Base-by-base conservation (phyloP, 92 coral and sea anemone genomes). In the Parazoanthus swiftii region DNA sequence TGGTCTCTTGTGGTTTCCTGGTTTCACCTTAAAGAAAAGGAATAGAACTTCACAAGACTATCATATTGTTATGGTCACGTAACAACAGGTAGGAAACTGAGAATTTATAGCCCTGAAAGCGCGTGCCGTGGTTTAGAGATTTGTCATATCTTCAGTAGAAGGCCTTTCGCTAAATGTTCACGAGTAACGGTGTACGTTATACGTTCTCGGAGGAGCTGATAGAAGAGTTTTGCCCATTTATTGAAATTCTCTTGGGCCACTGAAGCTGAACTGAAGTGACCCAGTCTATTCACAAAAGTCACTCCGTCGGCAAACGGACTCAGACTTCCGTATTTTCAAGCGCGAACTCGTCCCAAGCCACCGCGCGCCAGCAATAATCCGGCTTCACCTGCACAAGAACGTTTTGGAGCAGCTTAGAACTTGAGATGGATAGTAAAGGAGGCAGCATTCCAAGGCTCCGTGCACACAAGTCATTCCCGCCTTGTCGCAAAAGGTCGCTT, bases 391-490 rank as follows among this genome's bases (percentile, higher is more conserved):
- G 26, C 7, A 83, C 54, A 25, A 14, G 8, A 71, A 43, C 18
- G 70, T 48, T 84, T 44, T 5, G 43, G 58, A 84, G 56, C n/a
- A 74, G 77, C 20, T 25, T 25, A 21, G 59, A 42, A 42, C 11
- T 59, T 29, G 76, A 26, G 67, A 84, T 84, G 87, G 68, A 42
- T 10, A 14, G 37, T 37, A 72, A 54, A 84, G 78, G 14, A 14
- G 18, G 2, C n/a, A 20, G 35, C 38, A 44, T 18, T 71, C 87
- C 79, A 50, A 74, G 68, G 29, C 77, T 84, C 29, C 79, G 87
- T 46, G 65, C 77, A 35, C 78, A 84, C 79, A 70, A 84, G 6
- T 84, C 87, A 29, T 84, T 84, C 65, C 87, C 87, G 16, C 87
- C 87, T 4, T 84, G 79, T 71, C 63, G 78, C 48, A 84, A 48